Percentiles rank a stretch among this genome's conserved stretches.
phyloP scores from a whole-genome alignment of 2,113 vertebrate species.

The Xenopus borealis region DNA sequence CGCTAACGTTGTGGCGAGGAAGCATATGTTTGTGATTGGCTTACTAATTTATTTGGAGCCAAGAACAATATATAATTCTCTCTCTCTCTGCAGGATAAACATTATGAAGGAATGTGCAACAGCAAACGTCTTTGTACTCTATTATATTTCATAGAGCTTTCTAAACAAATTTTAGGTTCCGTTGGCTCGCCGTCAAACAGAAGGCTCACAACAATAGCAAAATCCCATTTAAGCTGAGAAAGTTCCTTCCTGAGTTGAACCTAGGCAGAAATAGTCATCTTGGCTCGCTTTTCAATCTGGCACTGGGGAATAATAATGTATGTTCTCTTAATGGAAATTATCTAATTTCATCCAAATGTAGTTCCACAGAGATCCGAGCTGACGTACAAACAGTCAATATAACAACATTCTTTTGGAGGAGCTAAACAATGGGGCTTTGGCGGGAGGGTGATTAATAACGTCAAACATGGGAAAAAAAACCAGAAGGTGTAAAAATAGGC shows the following conservation, averaged over 20 bases:
- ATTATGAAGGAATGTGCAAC: slow-evolving; percentile 70
- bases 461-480: slow-evolving; percentile 71
- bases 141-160: slow-evolving; percentile 82
- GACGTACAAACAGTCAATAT: slow-evolving; percentile 81
- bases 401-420: slow-evolving; percentile 83
- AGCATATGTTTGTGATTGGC: slow-evolving; percentile 64
- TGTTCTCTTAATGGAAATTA: slow-evolving; percentile 87
- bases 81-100: slow-evolving; percentile 67
- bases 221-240: slow-evolving; percentile 95
- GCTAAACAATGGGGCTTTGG: slow-evolving; percentile 78
- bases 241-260: slow-evolving; percentile 95
- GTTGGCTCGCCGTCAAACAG: slow-evolving; percentile 88
- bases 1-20: slow-evolving; percentile 62
- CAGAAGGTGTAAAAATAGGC: slow-evolving; percentile 79
- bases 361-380: slow-evolving; percentile 73
- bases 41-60: slow-evolving; percentile 66
- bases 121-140: slow-evolving; percentile 67
- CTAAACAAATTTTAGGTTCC: slow-evolving; percentile 72
- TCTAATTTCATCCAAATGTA: slow-evolving; percentile 83
- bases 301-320: slow-evolving; percentile 87
- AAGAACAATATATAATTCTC: slow-evolving; percentile 74
- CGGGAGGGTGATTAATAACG: slow-evolving; percentile 68
- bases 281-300: slow-evolving; percentile 74
- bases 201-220: slow-evolving; percentile 95
- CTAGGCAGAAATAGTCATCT: slow-evolving; percentile 92